Conservation (phyloP, 2,797 vertebrate genomes). For the Acanthurus lineatus region DNA sequence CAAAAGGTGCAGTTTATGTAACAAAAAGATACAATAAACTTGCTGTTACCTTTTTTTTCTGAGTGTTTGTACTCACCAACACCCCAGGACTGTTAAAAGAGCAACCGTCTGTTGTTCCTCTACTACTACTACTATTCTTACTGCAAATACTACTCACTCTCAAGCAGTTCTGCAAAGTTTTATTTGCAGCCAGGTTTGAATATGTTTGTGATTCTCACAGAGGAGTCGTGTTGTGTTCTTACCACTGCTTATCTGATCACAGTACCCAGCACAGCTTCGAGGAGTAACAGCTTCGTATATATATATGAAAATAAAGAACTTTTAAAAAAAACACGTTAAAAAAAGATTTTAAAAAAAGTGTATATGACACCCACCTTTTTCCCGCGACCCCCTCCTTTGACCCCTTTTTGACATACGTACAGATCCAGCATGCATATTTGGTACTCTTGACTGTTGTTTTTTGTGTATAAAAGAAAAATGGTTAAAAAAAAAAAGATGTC, state of each 20-base stretch:
- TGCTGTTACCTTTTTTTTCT: slow-evolving; percentile 37
- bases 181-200: slow-evolving; percentile 87
- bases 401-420: slow-evolving; percentile 85
- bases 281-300: slow-evolving; percentile 71
- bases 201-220: slow-evolving; percentile 80
- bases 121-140: slow-evolving; percentile 39
- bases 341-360: slow-evolving; percentile 53
- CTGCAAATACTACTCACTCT: slow-evolving; percentile 46
- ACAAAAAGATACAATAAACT: slow-evolving; percentile 38
- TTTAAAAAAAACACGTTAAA: slow-evolving; percentile 27
- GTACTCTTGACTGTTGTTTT: slow-evolving; percentile 95
- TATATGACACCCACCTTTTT: slow-evolving; percentile 57
- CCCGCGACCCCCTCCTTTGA: slow-evolving; percentile 2
- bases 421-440: slow-evolving; percentile 97
- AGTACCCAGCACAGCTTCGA: slow-evolving; percentile 80
- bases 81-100: slow-evolving; percentile 81
- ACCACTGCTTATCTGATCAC: slow-evolving; percentile 77
- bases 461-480: slow-evolving; percentile 90
- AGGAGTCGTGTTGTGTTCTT: slow-evolving; percentile 82
- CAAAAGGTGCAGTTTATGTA: slow-evolving; percentile 47
- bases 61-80: slow-evolving; percentile 48
- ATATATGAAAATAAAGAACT: slow-evolving; percentile 42
- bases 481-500: slow-evolving; percentile 83
- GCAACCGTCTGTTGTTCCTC: slow-evolving; percentile 73
- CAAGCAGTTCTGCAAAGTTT: slow-evolving; percentile 86